phyloP scores from a whole-genome alignment of 2,797 vertebrate genomes.

The Helicolenus hilgendorfi region DNA sequence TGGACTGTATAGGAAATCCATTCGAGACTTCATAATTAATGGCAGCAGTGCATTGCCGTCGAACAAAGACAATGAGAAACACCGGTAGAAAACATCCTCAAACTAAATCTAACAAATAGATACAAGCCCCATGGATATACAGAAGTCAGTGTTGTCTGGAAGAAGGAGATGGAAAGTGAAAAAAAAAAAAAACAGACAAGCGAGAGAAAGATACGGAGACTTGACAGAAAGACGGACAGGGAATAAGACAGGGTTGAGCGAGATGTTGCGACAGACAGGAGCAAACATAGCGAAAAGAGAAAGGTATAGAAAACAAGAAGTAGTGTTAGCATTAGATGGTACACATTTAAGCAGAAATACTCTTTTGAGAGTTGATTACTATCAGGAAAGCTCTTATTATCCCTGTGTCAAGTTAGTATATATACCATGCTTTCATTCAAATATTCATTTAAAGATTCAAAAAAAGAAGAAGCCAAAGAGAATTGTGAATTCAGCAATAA shows the following conservation, averaged over 20 bases:
- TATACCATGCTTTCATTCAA: neutral
- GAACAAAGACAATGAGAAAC: constrained; percentile 43
- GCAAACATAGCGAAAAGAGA: neutral
- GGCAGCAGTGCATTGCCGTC: constrained; percentile 5
- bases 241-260: neutral
- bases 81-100: constrained; percentile 23
- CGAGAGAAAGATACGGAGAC: neutral
- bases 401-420: neutral
- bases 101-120: constrained; percentile 29
- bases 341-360: neutral
- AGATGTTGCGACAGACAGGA: neutral
- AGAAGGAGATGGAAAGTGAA: neutral
- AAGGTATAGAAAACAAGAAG: neutral
- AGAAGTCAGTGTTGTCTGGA: constrained; percentile 18
- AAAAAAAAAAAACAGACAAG: neutral
- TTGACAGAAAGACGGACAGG: neutral
- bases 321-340: neutral
- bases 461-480: neutral
- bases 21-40: constrained; percentile 58
- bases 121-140: neutral
- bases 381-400: neutral
- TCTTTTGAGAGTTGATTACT: neutral
- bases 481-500: neutral
- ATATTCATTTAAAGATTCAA: neutral
- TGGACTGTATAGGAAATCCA: constrained; percentile 42